A percentile compares a stretch with the other conserved stretches of the same genome.
Conservation (phyloP, 2,113 vertebrate genomes). For the Cairina moschata region DNA sequence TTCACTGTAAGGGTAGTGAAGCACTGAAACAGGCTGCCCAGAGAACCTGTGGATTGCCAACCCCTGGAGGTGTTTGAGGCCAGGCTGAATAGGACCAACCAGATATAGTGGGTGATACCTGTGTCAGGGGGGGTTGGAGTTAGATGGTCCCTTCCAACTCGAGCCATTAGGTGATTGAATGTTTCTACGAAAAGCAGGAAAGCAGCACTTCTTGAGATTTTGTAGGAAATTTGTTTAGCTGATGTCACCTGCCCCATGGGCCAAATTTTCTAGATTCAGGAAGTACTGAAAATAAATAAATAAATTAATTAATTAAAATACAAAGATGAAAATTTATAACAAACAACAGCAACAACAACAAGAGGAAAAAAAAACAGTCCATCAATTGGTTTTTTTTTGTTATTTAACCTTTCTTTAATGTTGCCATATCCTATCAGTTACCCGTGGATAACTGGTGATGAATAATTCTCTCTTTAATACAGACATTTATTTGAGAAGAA, state of each 20-base stretch:
- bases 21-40: no score
- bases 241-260: not conserved
- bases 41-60: no score
- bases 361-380: no score
- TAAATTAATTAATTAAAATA: not conserved
- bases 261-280: not conserved
- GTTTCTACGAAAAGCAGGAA: not conserved
- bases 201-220: not conserved
- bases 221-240: not conserved
- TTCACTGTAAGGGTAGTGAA: no score
- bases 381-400: not conserved
- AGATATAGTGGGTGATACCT: no score
- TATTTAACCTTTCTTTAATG: not conserved
- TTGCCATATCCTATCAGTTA: not conserved
- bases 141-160: no score
- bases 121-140: no score
- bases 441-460: not conserved
- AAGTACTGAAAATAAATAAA: not conserved
- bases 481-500: not conserved
- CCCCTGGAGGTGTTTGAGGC: no score
- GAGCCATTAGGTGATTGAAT: no score
- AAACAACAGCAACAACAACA: rapidly evolving
- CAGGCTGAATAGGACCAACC: no score
- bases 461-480: not conserved
- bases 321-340: not conserved